Evolutionary conservation across 1,140 invertebrate genomes (phyloP), one percentile per base, ranked within the genome.

Genomic region (Drosophila busckii): DNA sequence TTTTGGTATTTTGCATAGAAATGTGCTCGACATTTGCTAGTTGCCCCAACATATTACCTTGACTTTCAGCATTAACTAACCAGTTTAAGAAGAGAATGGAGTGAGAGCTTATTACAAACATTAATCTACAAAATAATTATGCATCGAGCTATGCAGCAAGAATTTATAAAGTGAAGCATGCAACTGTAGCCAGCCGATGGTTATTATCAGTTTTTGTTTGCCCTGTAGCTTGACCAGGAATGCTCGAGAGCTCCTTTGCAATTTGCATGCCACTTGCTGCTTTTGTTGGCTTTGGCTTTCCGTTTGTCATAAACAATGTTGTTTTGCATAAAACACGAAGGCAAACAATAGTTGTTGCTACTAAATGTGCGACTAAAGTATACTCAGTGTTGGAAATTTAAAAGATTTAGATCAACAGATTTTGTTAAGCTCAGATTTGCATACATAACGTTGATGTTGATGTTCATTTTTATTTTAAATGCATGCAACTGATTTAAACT

Each of bases 1-100:
- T 59, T 61, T 64, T 54, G 68, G 55, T 35, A 78, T 80, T n/a
- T 78, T 78, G 68, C 73, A 68, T 78, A 53, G 58, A 53, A 45
- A 56, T 41, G 56, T 56, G 55, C 58, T 56, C 40, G 65, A 46
- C 40, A 42, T 31, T 62, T 41, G 67, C 62, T 62, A 66, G 55
- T 71, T 70, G 71, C 45, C 28, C n/a, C n/a, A n/a, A n/a, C n/a
- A n/a, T n/a, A n/a, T n/a, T 42, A 13, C 28, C 32, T 32, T 49
- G 68, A 71, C 16, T 52, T 44, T 31, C 64, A 26, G 10, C 56
- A 22, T 40, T 46, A 29, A 41, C 56, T 60, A 53, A 40, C 44
- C 49, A n/a, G n/a, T n/a, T n/a, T n/a, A n/a, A n/a, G n/a, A n/a
- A n/a, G n/a, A n/a, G n/a, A n/a, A n/a, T n/a, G n/a, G n/a, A n/a